A percentile compares a stretch with the other conserved stretches of the same genome.
phyloP scores from a whole-genome alignment of 2,113 vertebrate genomes.

The Tupaia tana region DNA sequence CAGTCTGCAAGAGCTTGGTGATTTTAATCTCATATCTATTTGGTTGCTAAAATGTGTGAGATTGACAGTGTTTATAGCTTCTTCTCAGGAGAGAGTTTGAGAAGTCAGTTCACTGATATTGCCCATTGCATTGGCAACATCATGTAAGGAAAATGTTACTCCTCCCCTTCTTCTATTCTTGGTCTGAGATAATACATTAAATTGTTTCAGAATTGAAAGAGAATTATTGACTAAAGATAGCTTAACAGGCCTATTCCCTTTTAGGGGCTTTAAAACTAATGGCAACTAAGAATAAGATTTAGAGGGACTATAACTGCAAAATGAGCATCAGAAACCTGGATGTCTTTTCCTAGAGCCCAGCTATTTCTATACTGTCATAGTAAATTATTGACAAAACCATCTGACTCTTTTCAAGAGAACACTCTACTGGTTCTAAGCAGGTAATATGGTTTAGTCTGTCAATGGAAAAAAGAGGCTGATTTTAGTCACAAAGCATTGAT shows the following conservation, averaged over 20 bases:
- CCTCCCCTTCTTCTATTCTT: neutral
- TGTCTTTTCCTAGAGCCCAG: slow-evolving; percentile 47
- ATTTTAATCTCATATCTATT: slow-evolving; percentile 50
- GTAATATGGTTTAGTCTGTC: slow-evolving; percentile 61
- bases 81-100: neutral
- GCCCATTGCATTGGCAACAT: neutral
- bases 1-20: neutral
- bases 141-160: neutral
- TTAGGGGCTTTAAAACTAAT: slow-evolving; percentile 68
- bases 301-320: slow-evolving; percentile 65
- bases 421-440: slow-evolving; percentile 15
- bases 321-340: slow-evolving; percentile 63
- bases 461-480: slow-evolving; percentile 41
- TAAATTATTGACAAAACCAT: slow-evolving; percentile 78
- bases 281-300: slow-evolving; percentile 71
- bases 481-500: slow-evolving; percentile 56
- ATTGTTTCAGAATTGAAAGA: slow-evolving; percentile 66
- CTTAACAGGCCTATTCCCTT: slow-evolving; percentile 50
- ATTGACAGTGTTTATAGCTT: neutral
- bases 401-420: slow-evolving; percentile 54
- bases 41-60: neutral
- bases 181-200: slow-evolving; percentile 54
- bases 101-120: neutral
- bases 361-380: slow-evolving; percentile 68
- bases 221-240: slow-evolving; percentile 68